These are phyloP conservation scores for Setipinna tenuifilis DNA, from an alignment of 2,797 vertebrate genomes.

Conservation along the genomic window DNA sequence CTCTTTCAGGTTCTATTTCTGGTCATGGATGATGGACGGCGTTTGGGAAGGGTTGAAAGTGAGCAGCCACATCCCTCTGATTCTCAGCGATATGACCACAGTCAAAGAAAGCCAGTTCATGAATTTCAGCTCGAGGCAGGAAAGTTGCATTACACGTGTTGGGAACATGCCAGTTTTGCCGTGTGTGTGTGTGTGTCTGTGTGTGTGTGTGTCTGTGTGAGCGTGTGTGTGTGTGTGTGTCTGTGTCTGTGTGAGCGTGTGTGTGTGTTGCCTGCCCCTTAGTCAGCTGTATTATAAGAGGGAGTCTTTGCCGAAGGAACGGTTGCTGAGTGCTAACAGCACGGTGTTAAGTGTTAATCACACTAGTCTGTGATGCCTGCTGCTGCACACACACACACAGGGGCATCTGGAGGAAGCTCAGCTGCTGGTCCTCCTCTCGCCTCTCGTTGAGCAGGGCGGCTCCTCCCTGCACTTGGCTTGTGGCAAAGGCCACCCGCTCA, in stretches of 20 bases:
- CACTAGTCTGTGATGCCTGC: not conserved
- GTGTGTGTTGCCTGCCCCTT: not conserved
- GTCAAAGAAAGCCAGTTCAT: not conserved
- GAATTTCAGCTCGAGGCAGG: not conserved
- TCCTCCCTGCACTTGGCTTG: not conserved
- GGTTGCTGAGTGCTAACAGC: not conserved
- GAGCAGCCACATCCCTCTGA: not conserved
- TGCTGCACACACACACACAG: too few species aligned
- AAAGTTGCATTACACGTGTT: not conserved
- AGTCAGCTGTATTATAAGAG: not conserved
- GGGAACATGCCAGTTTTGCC: not conserved
- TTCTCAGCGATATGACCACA: not conserved
- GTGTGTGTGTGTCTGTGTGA: not conserved
- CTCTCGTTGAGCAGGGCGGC: not conserved
- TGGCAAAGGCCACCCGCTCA: slow-evolving; percentile 22
- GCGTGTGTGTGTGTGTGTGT: not conserved
- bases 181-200: not conserved
- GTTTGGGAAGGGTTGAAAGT: slow-evolving; percentile 7
- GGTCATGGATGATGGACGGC: not conserved
- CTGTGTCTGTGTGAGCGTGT: not conserved
- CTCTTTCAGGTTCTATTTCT: not conserved
- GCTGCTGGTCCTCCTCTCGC: not conserved
- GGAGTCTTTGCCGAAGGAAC: too few species aligned
- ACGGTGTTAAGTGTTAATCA: not conserved
- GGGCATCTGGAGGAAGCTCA: not conserved